These are phyloP conservation scores for Drosophila cognata DNA, from an alignment of 2,888 invertebrate species.

Conservation along the genomic window DNA sequence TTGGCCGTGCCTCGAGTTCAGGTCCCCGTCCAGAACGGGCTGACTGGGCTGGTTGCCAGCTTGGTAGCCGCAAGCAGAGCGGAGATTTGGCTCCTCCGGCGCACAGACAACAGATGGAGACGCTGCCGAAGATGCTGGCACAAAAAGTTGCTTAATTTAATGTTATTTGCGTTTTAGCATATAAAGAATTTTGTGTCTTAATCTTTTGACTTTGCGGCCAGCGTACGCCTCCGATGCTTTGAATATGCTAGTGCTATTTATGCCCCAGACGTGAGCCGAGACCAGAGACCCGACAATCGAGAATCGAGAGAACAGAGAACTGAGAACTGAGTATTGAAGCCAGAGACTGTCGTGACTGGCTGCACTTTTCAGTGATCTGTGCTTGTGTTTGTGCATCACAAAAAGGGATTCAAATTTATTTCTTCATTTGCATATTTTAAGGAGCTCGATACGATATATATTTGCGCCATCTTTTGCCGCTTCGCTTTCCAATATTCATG, in stretches of 20 bases:
- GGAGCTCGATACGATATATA: constrained; percentile 81
- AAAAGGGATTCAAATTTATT: constrained; percentile 84
- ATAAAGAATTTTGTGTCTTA: constrained; percentile 85
- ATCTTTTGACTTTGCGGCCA: constrained; percentile 81
- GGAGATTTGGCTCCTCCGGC: constrained; percentile 51
- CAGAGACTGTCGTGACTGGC: constrained; percentile 49
- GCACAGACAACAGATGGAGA: constrained; percentile 51
- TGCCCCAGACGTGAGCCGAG: constrained; percentile 74
- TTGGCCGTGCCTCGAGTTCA: constrained; percentile 62
- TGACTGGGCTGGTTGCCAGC: constrained; percentile 22
- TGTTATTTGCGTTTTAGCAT: constrained; percentile 85
- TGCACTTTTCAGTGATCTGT: constrained; percentile 52
- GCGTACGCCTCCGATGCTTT: constrained; percentile 61
- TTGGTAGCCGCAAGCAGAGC: constrained; percentile 20
- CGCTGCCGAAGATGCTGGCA: constrained; percentile 51
- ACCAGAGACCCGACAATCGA: constrained; percentile 7
- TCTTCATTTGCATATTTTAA: constrained; percentile 86
- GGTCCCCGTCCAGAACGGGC: constrained; percentile 8
- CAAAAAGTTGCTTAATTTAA: constrained; percentile 84
- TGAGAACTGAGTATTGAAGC: constrained; percentile 1
- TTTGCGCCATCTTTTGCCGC: constrained; percentile 70
- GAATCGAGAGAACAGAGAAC: constrained; percentile 1
- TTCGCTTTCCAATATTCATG: constrained; percentile 65
- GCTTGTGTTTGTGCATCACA: constrained; percentile 49
- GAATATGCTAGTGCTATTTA: constrained; percentile 81